A percentile compares a stretch with the other conserved stretches of the same genome.
Evolutionary conservation across 2,113 vertebrate species (phyloP).

Genomic region (Plecotus auritus): DNA sequence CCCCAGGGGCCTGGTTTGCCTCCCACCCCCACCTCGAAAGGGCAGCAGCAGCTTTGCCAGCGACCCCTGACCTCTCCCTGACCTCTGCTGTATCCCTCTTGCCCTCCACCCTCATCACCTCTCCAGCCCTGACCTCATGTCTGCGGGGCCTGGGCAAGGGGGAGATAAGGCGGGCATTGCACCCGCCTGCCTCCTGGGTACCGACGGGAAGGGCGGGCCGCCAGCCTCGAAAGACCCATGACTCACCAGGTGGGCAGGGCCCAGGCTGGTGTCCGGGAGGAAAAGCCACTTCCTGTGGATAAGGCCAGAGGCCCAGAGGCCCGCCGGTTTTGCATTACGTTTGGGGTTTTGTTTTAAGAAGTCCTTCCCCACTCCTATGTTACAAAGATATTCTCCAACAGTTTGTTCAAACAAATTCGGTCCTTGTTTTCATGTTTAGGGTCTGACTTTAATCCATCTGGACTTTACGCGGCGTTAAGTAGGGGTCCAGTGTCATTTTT

Average conservation of each 20-base stretch:
- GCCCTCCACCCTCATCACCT: background rate
- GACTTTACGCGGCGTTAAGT: background rate
- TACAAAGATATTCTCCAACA: background rate
- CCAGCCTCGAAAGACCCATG: conserved; percentile 54
- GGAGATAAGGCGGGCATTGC: conserved; percentile 60
- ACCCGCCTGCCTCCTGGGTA: conserved; percentile 34
- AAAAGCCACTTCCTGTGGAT: conserved; percentile 62
- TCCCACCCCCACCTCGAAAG: background rate
- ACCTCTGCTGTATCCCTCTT: background rate
- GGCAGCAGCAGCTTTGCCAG: background rate
- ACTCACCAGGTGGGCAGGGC: conserved; percentile 53
- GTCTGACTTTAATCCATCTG: background rate
- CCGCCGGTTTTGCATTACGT: background rate
- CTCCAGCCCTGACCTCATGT: conserved; percentile 44
- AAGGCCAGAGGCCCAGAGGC: background rate
- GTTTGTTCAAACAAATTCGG: background rate
- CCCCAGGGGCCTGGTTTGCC: background rate
- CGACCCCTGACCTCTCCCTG: background rate
- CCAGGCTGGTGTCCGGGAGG: background rate
- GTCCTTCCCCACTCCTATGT: background rate
- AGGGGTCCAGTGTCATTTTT: background rate
- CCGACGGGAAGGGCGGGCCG: conserved; percentile 66
- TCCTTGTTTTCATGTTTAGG: background rate
- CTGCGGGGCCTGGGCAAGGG: conserved; percentile 15
- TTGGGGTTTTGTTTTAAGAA: background rate